Percentiles rank a stretch among this genome's conserved stretches.
phyloP scores from a whole-genome alignment of 2,797 vertebrate genomes.

The Percopsis omiscomaycus region DNA sequence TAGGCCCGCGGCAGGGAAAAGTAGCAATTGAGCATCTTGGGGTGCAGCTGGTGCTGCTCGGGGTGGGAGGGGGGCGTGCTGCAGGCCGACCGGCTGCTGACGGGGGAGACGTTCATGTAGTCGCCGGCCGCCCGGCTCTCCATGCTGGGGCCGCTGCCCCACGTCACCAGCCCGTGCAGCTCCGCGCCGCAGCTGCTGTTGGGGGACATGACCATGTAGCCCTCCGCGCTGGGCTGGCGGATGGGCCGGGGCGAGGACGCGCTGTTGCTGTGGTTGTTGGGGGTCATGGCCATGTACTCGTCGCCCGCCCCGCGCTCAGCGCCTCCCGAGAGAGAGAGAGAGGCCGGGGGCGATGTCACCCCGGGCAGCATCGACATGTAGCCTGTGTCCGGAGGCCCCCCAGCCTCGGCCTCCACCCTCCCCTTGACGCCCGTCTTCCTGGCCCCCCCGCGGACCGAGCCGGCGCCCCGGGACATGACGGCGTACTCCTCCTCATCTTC shows the following conservation, averaged over 20 bases:
- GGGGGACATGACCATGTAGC: constrained; percentile 86
- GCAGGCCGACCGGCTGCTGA: constrained; percentile 78
- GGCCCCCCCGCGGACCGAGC: too few relatives aligned
- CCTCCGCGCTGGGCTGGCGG: constrained; percentile 66
- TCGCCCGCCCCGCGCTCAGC: constrained; percentile 71
- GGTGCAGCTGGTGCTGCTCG: constrained; percentile 73
- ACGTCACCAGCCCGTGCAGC: constrained; percentile 70
- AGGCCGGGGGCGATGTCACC: constrained; percentile 74
- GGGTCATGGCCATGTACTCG: constrained; percentile 84
- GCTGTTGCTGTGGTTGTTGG: constrained; percentile 63
- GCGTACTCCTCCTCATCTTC: constrained; percentile 81
- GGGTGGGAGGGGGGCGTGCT: constrained; percentile 77
- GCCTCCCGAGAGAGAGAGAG: constrained; percentile 69
- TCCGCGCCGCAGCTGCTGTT: constrained; percentile 79
- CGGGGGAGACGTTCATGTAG: constrained; percentile 86
- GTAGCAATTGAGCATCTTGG: constrained; percentile 80
- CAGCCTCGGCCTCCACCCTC: constrained; percentile 33
- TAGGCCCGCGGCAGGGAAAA: constrained; percentile 81
- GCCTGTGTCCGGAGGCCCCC: constrained; percentile 68
- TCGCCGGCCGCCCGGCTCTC: constrained; percentile 75
- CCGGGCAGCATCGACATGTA: constrained; percentile 85
- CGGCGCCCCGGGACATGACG: constrained; percentile 77
- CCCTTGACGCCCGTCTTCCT: too few relatives aligned
- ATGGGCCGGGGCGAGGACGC: constrained; percentile 80
- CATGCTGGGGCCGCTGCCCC: constrained; percentile 72